phyloP scores from a whole-genome alignment of 2,113 vertebrate species.

The Syngnathus typhle region DNA sequence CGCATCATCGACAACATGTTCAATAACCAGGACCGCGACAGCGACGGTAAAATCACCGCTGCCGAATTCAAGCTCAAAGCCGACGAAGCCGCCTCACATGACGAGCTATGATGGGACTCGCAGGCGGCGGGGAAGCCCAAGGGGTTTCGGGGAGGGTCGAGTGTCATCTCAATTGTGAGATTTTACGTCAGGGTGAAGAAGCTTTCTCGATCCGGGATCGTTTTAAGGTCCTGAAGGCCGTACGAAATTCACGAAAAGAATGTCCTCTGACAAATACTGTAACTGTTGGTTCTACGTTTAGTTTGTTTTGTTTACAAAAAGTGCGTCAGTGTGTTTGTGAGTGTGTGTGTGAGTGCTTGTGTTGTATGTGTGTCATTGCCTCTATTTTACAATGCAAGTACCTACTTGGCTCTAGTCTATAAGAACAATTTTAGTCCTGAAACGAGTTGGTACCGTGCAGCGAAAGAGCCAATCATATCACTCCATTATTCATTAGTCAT shows the following conservation, averaged over 20 bases:
- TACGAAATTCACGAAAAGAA: background rate
- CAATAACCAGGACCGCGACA: conserved; percentile 90
- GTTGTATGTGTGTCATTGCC: background rate
- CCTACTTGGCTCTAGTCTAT: background rate
- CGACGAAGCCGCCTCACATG: conserved; percentile 80
- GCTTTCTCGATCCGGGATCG: background rate
- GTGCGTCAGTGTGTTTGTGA: background rate
- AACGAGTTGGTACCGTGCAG: background rate
- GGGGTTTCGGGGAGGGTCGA: conserved; percentile 26
- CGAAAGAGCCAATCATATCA: background rate
- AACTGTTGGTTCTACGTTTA: background rate
- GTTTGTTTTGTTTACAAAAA: background rate
- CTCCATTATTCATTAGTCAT: background rate
- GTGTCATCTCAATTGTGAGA: conserved; percentile 2
- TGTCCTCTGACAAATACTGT: background rate
- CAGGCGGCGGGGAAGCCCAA: conserved; percentile 9
- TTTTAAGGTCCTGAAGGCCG: background rate
- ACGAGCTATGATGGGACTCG: conserved; percentile 80
- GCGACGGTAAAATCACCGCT: conserved; percentile 86
- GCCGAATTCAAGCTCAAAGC: conserved; percentile 94
- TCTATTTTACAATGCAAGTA: background rate
- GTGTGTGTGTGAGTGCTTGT: too few species aligned
- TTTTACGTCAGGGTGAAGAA: background rate
- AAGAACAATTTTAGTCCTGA: background rate
- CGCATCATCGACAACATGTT: conserved; percentile 96